Base-by-base conservation (phyloP, 2,797 vertebrate species). In the Diplodus puntazzo region DNA sequence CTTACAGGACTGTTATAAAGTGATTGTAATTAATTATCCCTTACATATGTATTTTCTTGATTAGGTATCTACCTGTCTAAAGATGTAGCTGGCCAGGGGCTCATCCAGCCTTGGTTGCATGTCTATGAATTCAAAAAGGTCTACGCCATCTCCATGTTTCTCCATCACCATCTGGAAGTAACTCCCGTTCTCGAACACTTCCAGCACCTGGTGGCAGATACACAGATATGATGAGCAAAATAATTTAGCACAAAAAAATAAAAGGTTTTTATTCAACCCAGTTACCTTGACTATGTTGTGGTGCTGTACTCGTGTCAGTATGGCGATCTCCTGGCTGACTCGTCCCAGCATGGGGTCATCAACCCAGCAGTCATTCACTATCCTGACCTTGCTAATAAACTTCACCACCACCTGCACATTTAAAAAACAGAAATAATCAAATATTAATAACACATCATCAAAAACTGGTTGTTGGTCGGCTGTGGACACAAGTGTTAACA, bases 81-180 rank as follows among this genome's bases (percentile, higher is more conserved):
- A 99, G 89, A 99, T 97, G 73, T 97, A 98, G 88, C 98, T 99
- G 3, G 96, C 96, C 88, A 99, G 93, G 0, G 97, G 95, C 83
- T 99, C 98, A 4, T 99, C 98, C 80, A 99, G 84, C 82, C 87
- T 92, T 7, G 98, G 98, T 42, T 97, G 97, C 84, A 88, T 93
- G 84, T 99, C 98, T 3, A 99, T 99, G 79, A 99, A 99, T 4
- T 98, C 95, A 55, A 99, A 99, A 72, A 99, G 96, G 90, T 99
- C 98, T 73, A 99, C 85, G 42, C 97, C 97, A 1, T 96, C 95
- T 48, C 98, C 98, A 0, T 99, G 97, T 84, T 98, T 98, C 91
- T 99, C 97, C 98, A 99, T 99, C 77, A 99, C 98, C 82, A 99
- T 95, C 79, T 99, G 98, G 88, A 99, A 99, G 88, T 97, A 99